Evolutionary conservation across 1,140 invertebrate genomes (phyloP).

Genomic region (Helicoverpa armigera): DNA sequence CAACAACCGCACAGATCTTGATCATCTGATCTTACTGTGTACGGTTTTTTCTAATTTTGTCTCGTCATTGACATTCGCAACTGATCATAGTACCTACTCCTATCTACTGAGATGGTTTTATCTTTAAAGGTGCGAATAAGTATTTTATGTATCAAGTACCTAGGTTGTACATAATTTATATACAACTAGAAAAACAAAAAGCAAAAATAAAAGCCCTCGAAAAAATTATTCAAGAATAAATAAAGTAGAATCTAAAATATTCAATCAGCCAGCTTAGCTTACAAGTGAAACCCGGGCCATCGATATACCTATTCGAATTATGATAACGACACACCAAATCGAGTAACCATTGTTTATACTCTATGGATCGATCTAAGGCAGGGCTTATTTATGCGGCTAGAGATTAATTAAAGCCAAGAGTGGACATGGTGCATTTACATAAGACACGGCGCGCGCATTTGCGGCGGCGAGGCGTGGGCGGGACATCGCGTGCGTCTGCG

Average conservation of each 20-base stretch:
- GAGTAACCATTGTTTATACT: slow-evolving; percentile 73
- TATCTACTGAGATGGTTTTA: too few relatives aligned
- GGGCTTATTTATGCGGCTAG: slow-evolving; percentile 81
- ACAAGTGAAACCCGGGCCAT: not conserved
- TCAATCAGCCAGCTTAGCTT: slow-evolving; percentile 23
- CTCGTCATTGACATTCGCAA: too few relatives aligned
- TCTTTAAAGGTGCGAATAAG: too few relatives aligned
- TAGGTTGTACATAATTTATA: too few relatives aligned
- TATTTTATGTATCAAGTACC: too few relatives aligned
- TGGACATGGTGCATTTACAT: slow-evolving; percentile 82
- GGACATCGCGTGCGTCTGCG: slow-evolving; percentile 69
- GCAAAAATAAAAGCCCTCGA: too few relatives aligned
- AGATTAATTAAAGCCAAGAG: slow-evolving; percentile 82
- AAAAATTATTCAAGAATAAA: not conserved
- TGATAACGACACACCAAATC: slow-evolving; percentile 58
- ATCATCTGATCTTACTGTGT: not conserved
- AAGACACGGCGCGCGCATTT: slow-evolving; percentile 83
- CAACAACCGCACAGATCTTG: too few relatives aligned
- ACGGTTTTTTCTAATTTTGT: too few relatives aligned
- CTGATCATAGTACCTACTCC: too few relatives aligned
- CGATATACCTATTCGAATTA: slow-evolving; percentile 56
- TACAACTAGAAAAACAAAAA: too few relatives aligned
- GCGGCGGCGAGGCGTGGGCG: slow-evolving; percentile 75
- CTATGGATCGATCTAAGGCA: slow-evolving; percentile 72
- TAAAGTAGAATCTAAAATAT: not conserved